A percentile compares a stretch with the other conserved stretches of the same genome.
phyloP scores from a whole-genome alignment of 2,888 invertebrate species.

The Pterobdella sp. region DNA sequence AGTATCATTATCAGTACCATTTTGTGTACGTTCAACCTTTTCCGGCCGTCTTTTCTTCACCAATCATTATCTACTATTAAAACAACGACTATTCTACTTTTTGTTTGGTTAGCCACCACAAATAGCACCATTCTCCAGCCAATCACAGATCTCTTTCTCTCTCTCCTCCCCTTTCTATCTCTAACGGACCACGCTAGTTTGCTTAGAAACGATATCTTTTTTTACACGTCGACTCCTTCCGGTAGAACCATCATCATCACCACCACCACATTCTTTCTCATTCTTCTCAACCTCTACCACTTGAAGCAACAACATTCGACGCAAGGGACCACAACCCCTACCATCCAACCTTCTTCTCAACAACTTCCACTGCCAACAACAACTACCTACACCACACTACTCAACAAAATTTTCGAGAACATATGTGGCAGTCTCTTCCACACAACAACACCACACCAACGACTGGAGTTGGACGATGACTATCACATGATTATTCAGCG shows the following conservation, averaged over 20 bases:
- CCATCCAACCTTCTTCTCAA: background rate
- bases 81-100: background rate
- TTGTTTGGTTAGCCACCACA: background rate
- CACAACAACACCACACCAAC: conserved; percentile 40
- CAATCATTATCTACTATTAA: background rate
- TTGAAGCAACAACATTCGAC: background rate
- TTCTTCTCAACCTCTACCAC: background rate
- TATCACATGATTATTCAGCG: conserved; percentile 51
- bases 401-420: background rate
- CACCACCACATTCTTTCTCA: background rate
- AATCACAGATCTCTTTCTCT: background rate
- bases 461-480: conserved; percentile 45
- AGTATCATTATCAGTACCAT: conserved; percentile 53
- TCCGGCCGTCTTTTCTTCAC: conserved; percentile 17
- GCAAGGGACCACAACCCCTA: background rate
- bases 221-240: background rate
- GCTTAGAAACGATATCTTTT: background rate
- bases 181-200: background rate
- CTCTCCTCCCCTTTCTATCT: background rate
- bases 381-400: background rate
- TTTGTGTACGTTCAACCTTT: conserved; percentile 14
- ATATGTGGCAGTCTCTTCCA: conserved; percentile 2
- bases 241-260: background rate
- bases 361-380: background rate
- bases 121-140: background rate